These are phyloP conservation scores for Xyrauchen texanus DNA, from an alignment of 2,113 vertebrate genomes.

Conservation along the genomic window DNA sequence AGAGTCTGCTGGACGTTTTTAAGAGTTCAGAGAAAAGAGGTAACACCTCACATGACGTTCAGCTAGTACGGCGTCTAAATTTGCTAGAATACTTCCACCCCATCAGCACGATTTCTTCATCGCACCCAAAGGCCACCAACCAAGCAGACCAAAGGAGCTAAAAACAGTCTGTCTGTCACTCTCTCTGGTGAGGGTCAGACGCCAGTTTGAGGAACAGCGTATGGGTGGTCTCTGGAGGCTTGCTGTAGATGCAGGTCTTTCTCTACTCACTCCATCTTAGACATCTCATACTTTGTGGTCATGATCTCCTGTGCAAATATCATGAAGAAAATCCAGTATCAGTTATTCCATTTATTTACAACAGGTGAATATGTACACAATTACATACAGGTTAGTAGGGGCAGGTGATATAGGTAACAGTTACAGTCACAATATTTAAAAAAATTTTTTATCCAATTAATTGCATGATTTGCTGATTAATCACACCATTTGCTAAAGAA, in stretches of 20 bases:
- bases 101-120: too few species aligned
- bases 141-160: background rate
- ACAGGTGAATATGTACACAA: background rate
- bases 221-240: background rate
- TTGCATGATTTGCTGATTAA: too few species aligned
- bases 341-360: background rate
- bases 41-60: background rate
- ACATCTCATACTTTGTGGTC: conserved; percentile 88
- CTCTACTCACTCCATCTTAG: conserved; percentile 80
- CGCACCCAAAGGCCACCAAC: background rate
- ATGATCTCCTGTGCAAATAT: conserved; percentile 80
- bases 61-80: background rate
- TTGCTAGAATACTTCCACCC: background rate
- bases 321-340: background rate
- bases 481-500: too few species aligned
- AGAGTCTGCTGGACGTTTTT: background rate
- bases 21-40: background rate
- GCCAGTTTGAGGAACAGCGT: background rate
- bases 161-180: background rate
- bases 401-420: too few species aligned
- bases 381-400: too few species aligned
- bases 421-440: too few species aligned
- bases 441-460: too few species aligned
- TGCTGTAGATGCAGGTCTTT: background rate
- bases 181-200: conserved; percentile 7